Base-by-base conservation (phyloP, 1,140 invertebrate genomes). In the Drosophila athabasca region DNA sequence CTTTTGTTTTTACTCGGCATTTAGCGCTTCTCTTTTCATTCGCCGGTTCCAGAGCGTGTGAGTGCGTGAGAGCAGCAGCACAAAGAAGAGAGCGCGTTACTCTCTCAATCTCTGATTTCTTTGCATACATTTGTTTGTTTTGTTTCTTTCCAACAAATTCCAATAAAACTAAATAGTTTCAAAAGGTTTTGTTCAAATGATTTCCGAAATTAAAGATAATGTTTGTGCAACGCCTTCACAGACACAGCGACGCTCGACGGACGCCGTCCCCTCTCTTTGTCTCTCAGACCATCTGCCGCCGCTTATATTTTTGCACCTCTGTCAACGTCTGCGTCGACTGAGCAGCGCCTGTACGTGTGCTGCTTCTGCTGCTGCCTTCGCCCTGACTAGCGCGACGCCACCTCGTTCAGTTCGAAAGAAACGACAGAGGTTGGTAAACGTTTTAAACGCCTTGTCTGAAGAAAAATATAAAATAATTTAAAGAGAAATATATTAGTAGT, bases 1-100 rank as follows among this genome's bases (percentile, higher is more conserved):
- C 71, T 82, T 87, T 87, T 88, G 83, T 87, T 87, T 87, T 88
- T 83, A 83, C 79, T 65, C 64, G 61, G 35, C 79, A 79, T 78
- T 82, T 82, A 83, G 59, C 79, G 53, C 24, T 68, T 76, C 72
- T 68, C 73, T 76, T 76, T 76, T 68, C 50, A 76, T 74, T 76
- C 57, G 73, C 73, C 73, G 73, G 73, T 76, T 76, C 48, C 44
- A 54, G 44, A 48, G 65, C 39, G 49, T 9, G 64, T 17, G 50
- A 43, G 60, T 64, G 60, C 7, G 52, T 7, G 31, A 50, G 50
- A 31, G 67, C n/a, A 41, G 26, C 2, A 29, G 11, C 11, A 39
- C 11, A 39, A 39, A 39, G 15, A 29, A n/a, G 24, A 22, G 62
- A 67, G 44, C 19, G 22, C 17, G 41, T 8, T 61, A 35, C 29